Base-by-base conservation (phyloP, 2,113 vertebrate species). In the Neotoma lepida region DNA sequence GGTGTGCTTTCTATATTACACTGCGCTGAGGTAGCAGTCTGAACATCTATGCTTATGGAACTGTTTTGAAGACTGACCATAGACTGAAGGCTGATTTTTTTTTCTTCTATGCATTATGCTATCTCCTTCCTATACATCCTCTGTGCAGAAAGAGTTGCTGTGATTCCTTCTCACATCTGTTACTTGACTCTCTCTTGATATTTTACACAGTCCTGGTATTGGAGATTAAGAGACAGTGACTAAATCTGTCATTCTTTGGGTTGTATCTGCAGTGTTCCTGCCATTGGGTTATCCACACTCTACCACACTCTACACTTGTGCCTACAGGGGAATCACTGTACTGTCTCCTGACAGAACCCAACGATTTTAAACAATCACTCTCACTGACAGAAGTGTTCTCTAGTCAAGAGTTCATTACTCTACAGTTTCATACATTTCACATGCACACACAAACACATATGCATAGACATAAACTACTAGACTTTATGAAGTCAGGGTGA, bases 371-470 rank as follows among this genome's bases (percentile, higher is more conserved):
- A 63, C 17, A 88, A 22, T 71, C 61, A 28, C 3, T 8, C 9
- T 86, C 58, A 80, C 46, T 64, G 33, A 92, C 13, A 73, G 74
- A 92, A 94, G 58, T 85, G 26, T 63, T 41, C 77, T 89, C 63
- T 20, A 22, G 93, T 41, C 39, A 70, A 49, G 61, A 78, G 74
- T 35, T 81, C 61, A 30, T 51, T 12, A 64, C 35, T 91, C 12
- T 90, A 4, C 86, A 68, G 63, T 71, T 81, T 46, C 22, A 92
- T 26, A 64, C 17, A 7, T 26, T 33, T 70, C 17, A 9, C 18
- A 88, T 44, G 49, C 9, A 61, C 9, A 51, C 44, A 41, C 1
- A 73, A 13, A 54, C 1, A 89, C 2, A 41, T 24, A 13, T 51
- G 39, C 14, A 46, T 26, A 61, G 46, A 44, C 63, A 18, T 18